Evolutionary conservation across 1,140 invertebrate species (phyloP).

Genomic region (Druon quercuslanigerum): DNA sequence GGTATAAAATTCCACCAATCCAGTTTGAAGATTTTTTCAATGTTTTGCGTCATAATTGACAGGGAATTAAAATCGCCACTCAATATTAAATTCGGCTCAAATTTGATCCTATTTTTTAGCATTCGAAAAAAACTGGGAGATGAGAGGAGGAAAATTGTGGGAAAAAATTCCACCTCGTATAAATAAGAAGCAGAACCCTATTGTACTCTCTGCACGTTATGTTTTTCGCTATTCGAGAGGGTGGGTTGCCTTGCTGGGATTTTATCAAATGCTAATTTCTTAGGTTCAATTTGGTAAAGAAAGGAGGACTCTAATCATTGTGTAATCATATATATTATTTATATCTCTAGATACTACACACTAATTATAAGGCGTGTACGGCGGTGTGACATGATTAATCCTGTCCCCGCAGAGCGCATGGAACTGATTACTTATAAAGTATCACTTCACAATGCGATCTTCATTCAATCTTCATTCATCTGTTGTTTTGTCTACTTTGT

Average conservation of each 20-base stretch:
- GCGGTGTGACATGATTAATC: conserved; percentile 35
- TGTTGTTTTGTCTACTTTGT: conserved; percentile 3
- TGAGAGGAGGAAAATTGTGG: too few species aligned
- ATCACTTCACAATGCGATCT: conserved; percentile 24
- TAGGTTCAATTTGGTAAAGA: not conserved
- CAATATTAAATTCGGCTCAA: too few species aligned
- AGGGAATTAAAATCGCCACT: too few species aligned
- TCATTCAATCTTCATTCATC: conserved; percentile 1
- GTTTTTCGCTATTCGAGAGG: not conserved
- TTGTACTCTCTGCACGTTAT: not conserved
- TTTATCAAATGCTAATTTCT: not conserved
- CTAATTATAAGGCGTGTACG: conserved; percentile 48
- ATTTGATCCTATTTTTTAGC: too few species aligned
- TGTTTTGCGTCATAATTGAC: too few species aligned
- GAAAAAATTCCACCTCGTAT: too few species aligned
- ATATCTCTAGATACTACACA: conserved; percentile 4
- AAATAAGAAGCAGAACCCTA: not conserved
- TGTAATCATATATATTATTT: conserved; percentile 2
- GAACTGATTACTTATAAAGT: conserved; percentile 56
- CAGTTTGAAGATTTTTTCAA: too few species aligned
- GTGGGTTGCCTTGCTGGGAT: not conserved
- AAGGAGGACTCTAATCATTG: conserved; percentile 18
- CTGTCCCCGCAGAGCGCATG: conserved; percentile 38
- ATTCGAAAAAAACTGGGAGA: too few species aligned
- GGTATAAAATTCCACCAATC: too few species aligned